Conservation (phyloP, 2,113 vertebrate genomes). For the Coptodon rendalli region DNA sequence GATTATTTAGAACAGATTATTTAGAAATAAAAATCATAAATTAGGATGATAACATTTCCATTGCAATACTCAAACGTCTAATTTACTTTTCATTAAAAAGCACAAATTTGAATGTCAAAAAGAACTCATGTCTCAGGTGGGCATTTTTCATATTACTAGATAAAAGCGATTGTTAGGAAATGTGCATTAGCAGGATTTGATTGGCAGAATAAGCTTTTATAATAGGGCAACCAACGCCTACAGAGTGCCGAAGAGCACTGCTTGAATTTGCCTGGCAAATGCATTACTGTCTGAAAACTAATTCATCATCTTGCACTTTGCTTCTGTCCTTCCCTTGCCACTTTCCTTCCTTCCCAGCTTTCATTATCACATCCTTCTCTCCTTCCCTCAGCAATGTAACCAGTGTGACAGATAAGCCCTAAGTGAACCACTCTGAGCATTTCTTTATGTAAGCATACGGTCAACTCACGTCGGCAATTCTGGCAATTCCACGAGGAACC, state of each 20-base stretch:
- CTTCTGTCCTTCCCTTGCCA: neutral
- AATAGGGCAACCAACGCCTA: neutral
- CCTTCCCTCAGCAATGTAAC: neutral
- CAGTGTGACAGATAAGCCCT: slow-evolving; percentile 16
- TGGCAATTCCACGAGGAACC: neutral
- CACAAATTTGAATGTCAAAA: neutral
- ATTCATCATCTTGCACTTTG: neutral
- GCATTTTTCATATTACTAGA: neutral
- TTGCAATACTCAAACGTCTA: neutral
- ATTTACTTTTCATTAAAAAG: neutral
- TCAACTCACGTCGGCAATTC: slow-evolving; percentile 8
- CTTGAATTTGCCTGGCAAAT: neutral
- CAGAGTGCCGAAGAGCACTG: neutral
- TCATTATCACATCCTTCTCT: neutral
- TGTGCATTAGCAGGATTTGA: slow-evolving; percentile 2
- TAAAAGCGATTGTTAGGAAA: neutral
- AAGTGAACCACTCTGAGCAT: slow-evolving; percentile 8
- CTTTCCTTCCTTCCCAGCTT: neutral
- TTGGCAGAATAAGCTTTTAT: slow-evolving; percentile 4
- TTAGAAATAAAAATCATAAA: neutral
- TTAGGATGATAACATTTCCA: neutral
- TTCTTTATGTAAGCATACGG: neutral
- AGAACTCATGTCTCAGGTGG: neutral
- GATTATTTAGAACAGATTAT: neutral
- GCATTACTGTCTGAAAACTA: neutral